Conservation (phyloP, 2,888 invertebrate species). For the Orchesella flavescens region DNA sequence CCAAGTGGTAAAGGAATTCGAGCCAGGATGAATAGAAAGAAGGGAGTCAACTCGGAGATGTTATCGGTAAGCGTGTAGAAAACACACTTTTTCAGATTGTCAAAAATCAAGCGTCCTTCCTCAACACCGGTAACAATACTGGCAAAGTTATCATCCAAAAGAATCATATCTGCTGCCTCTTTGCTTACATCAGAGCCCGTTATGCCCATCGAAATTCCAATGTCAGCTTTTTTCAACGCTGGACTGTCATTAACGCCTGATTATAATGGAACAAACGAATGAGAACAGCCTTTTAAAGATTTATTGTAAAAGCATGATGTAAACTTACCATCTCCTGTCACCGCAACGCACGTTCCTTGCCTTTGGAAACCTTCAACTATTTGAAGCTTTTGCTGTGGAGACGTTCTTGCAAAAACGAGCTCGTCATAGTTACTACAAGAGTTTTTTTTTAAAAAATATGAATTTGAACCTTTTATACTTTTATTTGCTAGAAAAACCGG, state of each 20-base stretch:
- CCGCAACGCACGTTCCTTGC: conserved; percentile 85
- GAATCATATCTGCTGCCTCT: conserved; percentile 83
- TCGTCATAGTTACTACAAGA: conserved; percentile 74
- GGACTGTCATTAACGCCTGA: conserved; percentile 87
- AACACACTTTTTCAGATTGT: conserved; percentile 96
- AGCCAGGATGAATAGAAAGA: conserved; percentile 87
- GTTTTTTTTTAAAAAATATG: too few species aligned
- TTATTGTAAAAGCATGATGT: background rate
- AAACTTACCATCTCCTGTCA: conserved; percentile 81
- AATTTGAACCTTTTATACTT: too few species aligned
- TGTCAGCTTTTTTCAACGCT: conserved; percentile 80
- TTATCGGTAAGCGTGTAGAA: conserved; percentile 97
- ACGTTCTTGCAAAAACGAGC: conserved; percentile 77
- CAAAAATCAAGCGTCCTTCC: conserved; percentile 95
- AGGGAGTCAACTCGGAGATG: conserved; percentile 94
- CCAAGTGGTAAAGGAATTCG: conserved; percentile 96
- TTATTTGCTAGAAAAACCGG: too few species aligned
- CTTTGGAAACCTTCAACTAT: conserved; percentile 87
- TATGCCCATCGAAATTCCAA: conserved; percentile 84
- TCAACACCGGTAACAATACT: conserved; percentile 90
- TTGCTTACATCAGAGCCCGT: conserved; percentile 86
- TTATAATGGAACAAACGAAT: background rate
- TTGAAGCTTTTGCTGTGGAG: conserved; percentile 77
- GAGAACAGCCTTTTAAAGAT: background rate
- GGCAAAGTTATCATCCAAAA: conserved; percentile 90